Percentiles rank a stretch among this genome's conserved stretches.
These are phyloP conservation scores for Triops cancriformis DNA, from an alignment of 1,140 invertebrate genomes.

Conservation along the genomic window DNA sequence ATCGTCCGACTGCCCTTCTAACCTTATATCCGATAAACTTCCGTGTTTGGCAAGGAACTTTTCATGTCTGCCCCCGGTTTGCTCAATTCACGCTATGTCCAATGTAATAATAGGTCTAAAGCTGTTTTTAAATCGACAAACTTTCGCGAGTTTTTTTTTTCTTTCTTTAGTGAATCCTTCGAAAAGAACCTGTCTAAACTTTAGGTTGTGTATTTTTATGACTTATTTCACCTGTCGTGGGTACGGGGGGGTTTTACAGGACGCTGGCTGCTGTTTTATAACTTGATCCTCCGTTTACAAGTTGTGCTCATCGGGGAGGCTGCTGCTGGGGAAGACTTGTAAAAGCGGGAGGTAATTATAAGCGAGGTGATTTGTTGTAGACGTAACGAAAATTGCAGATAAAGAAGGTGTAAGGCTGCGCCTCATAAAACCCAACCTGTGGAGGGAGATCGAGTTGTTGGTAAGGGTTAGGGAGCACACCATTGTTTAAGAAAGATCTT, in stretches of 20 bases:
- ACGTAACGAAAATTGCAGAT: neutral
- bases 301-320: constrained; percentile 8
- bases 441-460: too few relatives aligned
- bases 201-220: neutral
- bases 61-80: too few relatives aligned
- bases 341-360: constrained; percentile 1
- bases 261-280: constrained; percentile 1
- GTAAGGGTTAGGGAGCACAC: too few relatives aligned
- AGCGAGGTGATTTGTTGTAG: neutral
- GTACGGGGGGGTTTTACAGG: neutral
- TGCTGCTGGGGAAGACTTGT: constrained; percentile 1
- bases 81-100: too few relatives aligned
- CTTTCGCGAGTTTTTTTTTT: neutral
- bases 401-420: neutral
- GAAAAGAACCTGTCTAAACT: neutral
- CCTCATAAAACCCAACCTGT: neutral
- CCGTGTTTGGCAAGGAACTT: too few relatives aligned
- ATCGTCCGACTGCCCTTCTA: too few relatives aligned
- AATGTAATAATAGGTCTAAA: too few relatives aligned
- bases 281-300: neutral
- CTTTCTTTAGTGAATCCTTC: neutral
- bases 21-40: too few relatives aligned
- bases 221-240: neutral
- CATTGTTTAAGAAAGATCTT: too few relatives aligned
- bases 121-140: too few relatives aligned